Conservation (phyloP, 92 coral and sea anemone species). For the Siderastrea radians region DNA sequence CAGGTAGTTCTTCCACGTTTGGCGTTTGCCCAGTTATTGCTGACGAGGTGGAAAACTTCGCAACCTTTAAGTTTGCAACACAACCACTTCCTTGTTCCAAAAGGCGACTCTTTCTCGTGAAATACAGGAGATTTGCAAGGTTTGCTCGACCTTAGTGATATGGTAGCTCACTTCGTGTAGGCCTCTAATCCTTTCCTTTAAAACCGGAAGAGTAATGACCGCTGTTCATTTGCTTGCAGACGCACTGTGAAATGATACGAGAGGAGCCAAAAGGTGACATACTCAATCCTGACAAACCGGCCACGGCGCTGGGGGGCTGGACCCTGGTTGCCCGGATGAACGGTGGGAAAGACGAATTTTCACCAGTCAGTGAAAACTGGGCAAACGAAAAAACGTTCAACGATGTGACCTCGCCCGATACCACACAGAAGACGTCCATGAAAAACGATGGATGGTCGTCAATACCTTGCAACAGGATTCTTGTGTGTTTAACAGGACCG, state of each 20-base stretch:
- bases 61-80: not conserved
- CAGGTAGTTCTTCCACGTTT: slow-evolving; percentile 6
- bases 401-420: slow-evolving; percentile 81
- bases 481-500: slow-evolving; percentile 86
- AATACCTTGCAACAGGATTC: slow-evolving; percentile 61
- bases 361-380: slow-evolving; percentile 96
- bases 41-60: slow-evolving; percentile 69
- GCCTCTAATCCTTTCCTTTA: not conserved
- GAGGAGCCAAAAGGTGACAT: slow-evolving; percentile 71
- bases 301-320: slow-evolving; percentile 91
- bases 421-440: slow-evolving; percentile 82
- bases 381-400: slow-evolving; percentile 77
- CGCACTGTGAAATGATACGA: slow-evolving; percentile 88
- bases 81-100: not conserved
- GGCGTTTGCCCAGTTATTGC: slow-evolving; percentile 85
- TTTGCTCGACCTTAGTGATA: not conserved
- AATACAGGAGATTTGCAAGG: not conserved
- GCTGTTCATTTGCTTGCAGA: slow-evolving; percentile 76
- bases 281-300: slow-evolving; percentile 84
- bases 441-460: slow-evolving; percentile 90
- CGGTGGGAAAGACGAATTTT: slow-evolving; percentile 86
- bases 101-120: not conserved
- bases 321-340: slow-evolving; percentile 85
- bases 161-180: not conserved
- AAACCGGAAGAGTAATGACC: slow-evolving; percentile 34